These are phyloP conservation scores for Cosmopolites sordidus DNA, from an alignment of 2,888 invertebrate species.

Conservation along the genomic window DNA sequence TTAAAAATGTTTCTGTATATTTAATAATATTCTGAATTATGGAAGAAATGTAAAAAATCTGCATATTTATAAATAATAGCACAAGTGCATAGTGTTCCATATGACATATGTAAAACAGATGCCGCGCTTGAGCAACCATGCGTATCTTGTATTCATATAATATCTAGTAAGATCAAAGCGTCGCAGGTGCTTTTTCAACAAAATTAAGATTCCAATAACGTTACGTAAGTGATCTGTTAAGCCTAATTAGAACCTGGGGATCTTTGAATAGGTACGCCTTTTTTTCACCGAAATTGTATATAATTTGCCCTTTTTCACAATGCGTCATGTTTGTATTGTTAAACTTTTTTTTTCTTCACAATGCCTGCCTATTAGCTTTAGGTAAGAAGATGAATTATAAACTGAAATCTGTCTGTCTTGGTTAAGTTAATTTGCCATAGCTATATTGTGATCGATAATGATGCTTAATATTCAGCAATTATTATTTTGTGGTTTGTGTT, in stretches of 20 bases:
- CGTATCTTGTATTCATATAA: constrained; percentile 21
- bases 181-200: constrained; percentile 10
- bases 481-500: too few relatives aligned
- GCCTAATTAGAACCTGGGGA: constrained; percentile 6
- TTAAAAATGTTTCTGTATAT: too few relatives aligned
- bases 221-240: constrained; percentile 9
- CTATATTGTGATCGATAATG: too few relatives aligned
- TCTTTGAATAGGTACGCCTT: constrained; percentile 2
- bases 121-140: constrained; percentile 28
- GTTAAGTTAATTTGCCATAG: too few relatives aligned
- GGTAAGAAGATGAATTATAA: too few relatives aligned
- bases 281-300: constrained; percentile 2
- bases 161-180: constrained; percentile 20
- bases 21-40: too few relatives aligned
- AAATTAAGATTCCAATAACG: constrained; percentile 5
- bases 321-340: not conserved
- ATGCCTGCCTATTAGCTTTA: too few relatives aligned
- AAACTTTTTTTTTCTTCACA: not conserved
- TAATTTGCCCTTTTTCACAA: constrained; percentile 7
- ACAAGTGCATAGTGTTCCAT: constrained; percentile 22
- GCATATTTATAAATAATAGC: too few relatives aligned
- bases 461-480: too few relatives aligned
- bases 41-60: too few relatives aligned
- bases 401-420: too few relatives aligned
- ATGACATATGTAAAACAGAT: constrained; percentile 30